Evolutionary conservation across 2,888 invertebrate species (phyloP), one percentile per base, ranked within the genome.

Genomic region (Acanthosoma haemorrhoidale): DNA sequence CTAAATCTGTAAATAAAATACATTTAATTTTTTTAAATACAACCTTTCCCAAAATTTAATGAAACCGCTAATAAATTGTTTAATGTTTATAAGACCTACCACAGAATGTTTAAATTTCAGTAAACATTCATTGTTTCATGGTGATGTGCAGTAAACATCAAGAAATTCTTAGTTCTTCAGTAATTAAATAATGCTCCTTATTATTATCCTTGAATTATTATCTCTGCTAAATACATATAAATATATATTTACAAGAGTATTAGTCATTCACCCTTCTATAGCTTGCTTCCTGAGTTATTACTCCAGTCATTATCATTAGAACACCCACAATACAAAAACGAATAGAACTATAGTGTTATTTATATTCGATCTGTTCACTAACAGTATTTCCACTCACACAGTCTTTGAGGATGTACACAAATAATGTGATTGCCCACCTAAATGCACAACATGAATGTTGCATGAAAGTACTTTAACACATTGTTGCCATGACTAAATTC

Each of bases 401-500:
- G n/a, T 38, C 36, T 36, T 64, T 41, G 21, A 39, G 64, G 41
- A 64, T 64, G 64, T 36, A 38, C 64, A 64, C 64, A 25, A 11
- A 25, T 21, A 38, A 63, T 38, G 63, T 63, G 63, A 63, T 39
- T 64, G 25, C 15, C 64, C 64, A 64, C 64, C 64, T 29, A 29
- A 41, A 15, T 64, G 64, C 64, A 64, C 64, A 41, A 64, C 18
- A 67, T 67, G 67, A 67, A 67, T 67, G 67, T 57, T 51, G 67
- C 67, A 67, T 67, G 67, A 51, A 9, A 63, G 57, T 67, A 67
- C 31, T 41, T 64, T 64, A 64, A 64, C 64, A 64, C n/a, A 31
- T 64, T 57, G 18, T 21, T 64, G 64, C 64, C 41, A 64, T 21
- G 38, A 64, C 41, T 64, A 64, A 64, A 64, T 64, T 61, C 38